Conservation (phyloP, 2,888 invertebrate species). For the Ormyrus thymus region DNA sequence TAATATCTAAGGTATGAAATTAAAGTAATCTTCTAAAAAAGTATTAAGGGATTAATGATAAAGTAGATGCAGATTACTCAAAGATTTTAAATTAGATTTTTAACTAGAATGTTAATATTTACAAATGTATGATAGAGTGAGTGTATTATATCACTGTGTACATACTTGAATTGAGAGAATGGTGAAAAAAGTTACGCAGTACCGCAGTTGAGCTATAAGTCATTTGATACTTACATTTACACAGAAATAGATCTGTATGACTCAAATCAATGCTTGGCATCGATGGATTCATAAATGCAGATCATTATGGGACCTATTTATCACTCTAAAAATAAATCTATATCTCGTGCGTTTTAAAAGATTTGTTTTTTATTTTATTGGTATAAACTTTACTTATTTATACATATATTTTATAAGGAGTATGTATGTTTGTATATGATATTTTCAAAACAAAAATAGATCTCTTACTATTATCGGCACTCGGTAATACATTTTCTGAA, state of each 20-base stretch:
- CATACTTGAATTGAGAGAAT: slow-evolving; percentile 49
- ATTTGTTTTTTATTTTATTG: slow-evolving; percentile 46
- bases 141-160: slow-evolving; percentile 48
- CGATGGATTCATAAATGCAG: slow-evolving; percentile 32
- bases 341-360: slow-evolving; percentile 41
- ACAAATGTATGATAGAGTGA: slow-evolving; percentile 47
- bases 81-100: slow-evolving; percentile 31
- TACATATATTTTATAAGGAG: slow-evolving; percentile 51
- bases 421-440: slow-evolving; percentile 49
- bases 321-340: slow-evolving; percentile 48
- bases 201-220: slow-evolving; percentile 32
- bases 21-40: slow-evolving; percentile 22
- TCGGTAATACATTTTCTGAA: slow-evolving; percentile 40
- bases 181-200: slow-evolving; percentile 34
- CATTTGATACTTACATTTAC: slow-evolving; percentile 56
- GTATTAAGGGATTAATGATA: slow-evolving; percentile 37
- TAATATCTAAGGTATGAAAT: slow-evolving; percentile 7
- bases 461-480: slow-evolving; percentile 43
- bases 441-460: slow-evolving; percentile 45
- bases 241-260: slow-evolving; percentile 43
- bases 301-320: slow-evolving; percentile 53
- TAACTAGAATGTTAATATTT: slow-evolving; percentile 49
- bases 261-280: slow-evolving; percentile 30
- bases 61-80: slow-evolving; percentile 30
- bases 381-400: slow-evolving; percentile 45